Base-by-base conservation (phyloP, 2,888 invertebrate genomes). In the Caenorhabditis zanzibari region DNA sequence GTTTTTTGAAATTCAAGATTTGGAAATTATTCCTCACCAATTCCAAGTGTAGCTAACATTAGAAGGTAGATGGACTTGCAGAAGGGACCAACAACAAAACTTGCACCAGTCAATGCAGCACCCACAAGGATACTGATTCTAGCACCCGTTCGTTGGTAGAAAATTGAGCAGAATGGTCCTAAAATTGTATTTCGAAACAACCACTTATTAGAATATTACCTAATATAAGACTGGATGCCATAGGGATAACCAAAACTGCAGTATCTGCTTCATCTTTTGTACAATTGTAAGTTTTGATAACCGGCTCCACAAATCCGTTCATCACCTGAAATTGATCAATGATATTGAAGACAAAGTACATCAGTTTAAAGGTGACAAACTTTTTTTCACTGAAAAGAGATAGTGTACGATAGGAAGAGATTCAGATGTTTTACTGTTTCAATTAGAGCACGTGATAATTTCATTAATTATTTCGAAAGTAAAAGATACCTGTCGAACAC, bases 81-180 rank as follows among this genome's bases (percentile, higher is more conserved):
- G n/a, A 85, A 77, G 22, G 88, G 76, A 22, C 86, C 88, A 24
- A 81, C 56, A 1, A 86, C 61, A 54, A 86, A 87, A n/a, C 86
- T 85, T 14, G 69, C n/a, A 19, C 75, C 80, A 10, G 82, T 80
- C 4, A 88, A 38, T 2, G 58, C 38, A 7, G 84, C 69, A 4
- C 88, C 88, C 2, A 69, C 41, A 6, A 76, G 52, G 14, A 88
- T 85, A 16, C 81, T 76, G 26, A 87, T 76, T 35, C 87, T 69
- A 0, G 88, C 88, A 10, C 88, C 87, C 1, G 77, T 72, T 12
- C 77, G 58, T 49, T 87, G 83, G 61, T 88, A 88, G 44, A 86
- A 71, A n/a, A 85, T 69, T 35, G 88, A 87, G 16, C 79, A 84
- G 1, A 88, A 16, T 9, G 88, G 88, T 2, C 88, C 88, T 87